Conservation (phyloP, 2,113 vertebrate species). For the Gracilinanus agilis region DNA sequence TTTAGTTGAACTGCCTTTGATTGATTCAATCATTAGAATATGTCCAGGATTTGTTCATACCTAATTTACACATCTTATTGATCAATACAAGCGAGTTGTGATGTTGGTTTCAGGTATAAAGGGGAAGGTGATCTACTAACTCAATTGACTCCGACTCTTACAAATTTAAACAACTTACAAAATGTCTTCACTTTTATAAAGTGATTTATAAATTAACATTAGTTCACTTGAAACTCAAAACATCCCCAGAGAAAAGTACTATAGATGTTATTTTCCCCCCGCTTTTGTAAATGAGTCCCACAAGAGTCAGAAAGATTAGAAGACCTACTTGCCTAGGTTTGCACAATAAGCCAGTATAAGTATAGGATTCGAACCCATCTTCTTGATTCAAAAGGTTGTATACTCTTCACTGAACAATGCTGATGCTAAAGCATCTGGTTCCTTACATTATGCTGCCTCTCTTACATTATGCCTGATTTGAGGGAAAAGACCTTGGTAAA, state of each 20-base stretch:
- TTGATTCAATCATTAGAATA: neutral
- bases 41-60: neutral
- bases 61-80: neutral
- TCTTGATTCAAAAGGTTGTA: neutral
- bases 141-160: neutral
- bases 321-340: neutral
- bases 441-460: neutral
- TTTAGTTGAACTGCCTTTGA: neutral
- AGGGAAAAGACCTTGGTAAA: neutral
- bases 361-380: neutral
- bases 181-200: neutral
- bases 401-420: neutral
- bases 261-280: neutral
- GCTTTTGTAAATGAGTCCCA: neutral
- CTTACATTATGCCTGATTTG: conserved; percentile 5
- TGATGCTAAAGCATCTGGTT: neutral
- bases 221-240: neutral
- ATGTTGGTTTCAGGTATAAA: neutral
- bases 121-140: neutral
- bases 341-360: neutral
- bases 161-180: neutral
- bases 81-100: neutral
- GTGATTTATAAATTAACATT: neutral
- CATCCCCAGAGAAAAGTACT: neutral
- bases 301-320: neutral